Base-by-base conservation (phyloP, 2,797 vertebrate genomes). In the Cercopithecus hamlyni region DNA sequence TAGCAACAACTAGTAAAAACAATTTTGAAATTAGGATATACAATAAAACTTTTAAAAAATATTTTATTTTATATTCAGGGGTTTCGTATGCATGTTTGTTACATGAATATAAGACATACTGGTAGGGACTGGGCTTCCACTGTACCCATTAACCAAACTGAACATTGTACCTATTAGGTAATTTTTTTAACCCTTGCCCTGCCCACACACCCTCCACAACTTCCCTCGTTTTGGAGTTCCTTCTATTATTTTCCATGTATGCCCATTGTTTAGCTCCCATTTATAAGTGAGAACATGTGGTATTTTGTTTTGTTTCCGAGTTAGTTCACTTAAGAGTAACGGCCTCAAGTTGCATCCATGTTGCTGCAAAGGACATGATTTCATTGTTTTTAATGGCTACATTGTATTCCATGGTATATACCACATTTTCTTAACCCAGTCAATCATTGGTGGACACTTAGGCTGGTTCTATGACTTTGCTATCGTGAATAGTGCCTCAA, bases 1-100 rank as follows among this genome's bases (percentile, higher is more conserved):
- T 41, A 86, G 10, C 55, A 90, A 30, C 39, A 96, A 48, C 24
- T 55, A 95, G 86, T 84, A 67, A 94, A 94, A 90, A 86, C 4
- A 36, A 36, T 22, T 82, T 93, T 75, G 79, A 85, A 88, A 83
- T 72, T 30, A 80, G 36, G 4, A 26, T 55, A 91, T 12, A 82
- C 22, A 41, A 22, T 83, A 33, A 39, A 36, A 61, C 85, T 91
- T 64, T 11, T 10, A 55, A n/a, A 67, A 67, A 67, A 64, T 15
- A 64, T 33, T 64, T 61, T 64, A 64, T 33, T 64, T 67, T 67
- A 19, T 67, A 67, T 67, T 17, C 33, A 67, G 64, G 64, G 64
- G 64, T 3, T 67, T 67, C 2, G 4, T 67, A 67, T 19, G 33
- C 33, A n/a, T 67, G 64, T 33, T 67, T 67, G 64, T n/a, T 67